These are phyloP conservation scores for Drosophila watanabei DNA, from an alignment of 1,140 invertebrate genomes.

Conservation along the genomic window DNA sequence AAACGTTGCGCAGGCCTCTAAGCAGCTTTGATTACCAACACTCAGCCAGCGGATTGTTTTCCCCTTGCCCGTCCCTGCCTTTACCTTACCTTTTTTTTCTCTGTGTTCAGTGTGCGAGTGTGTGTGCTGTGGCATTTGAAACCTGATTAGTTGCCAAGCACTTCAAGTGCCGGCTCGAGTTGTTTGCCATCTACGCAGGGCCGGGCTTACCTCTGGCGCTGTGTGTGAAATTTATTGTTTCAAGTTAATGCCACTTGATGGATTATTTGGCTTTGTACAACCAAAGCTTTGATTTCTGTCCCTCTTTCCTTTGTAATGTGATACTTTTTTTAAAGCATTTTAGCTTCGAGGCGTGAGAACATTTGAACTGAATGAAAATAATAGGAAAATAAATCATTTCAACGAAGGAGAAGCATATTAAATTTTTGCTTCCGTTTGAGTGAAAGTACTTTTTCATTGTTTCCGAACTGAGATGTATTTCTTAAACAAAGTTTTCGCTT, in stretches of 20 bases:
- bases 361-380: not conserved
- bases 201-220: constrained; percentile 33
- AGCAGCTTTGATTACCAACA: constrained; percentile 72
- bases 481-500: not conserved
- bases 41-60: constrained; percentile 28
- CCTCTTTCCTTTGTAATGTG: constrained; percentile 21
- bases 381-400: not conserved
- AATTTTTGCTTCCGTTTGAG: not conserved
- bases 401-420: not conserved
- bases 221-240: constrained; percentile 82
- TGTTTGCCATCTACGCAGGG: constrained; percentile 19
- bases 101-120: constrained; percentile 18
- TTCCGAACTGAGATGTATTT: not conserved
- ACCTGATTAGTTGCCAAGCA: constrained; percentile 79
- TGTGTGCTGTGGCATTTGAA: constrained; percentile 68
- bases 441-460: too few relatives aligned
- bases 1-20: constrained; percentile 62
- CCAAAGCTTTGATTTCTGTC: constrained; percentile 63
- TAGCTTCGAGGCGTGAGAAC: not conserved
- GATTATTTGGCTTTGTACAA: constrained; percentile 78
- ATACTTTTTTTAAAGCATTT: constrained; percentile 17
- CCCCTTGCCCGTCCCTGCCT: constrained; percentile 7
- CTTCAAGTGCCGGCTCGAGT: constrained; percentile 64
- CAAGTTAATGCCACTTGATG: constrained; percentile 85
- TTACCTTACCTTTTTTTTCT: constrained; percentile 20